These are phyloP conservation scores for Sciurus niger DNA, from an alignment of 2,113 vertebrate genomes.

Conservation along the genomic window DNA sequence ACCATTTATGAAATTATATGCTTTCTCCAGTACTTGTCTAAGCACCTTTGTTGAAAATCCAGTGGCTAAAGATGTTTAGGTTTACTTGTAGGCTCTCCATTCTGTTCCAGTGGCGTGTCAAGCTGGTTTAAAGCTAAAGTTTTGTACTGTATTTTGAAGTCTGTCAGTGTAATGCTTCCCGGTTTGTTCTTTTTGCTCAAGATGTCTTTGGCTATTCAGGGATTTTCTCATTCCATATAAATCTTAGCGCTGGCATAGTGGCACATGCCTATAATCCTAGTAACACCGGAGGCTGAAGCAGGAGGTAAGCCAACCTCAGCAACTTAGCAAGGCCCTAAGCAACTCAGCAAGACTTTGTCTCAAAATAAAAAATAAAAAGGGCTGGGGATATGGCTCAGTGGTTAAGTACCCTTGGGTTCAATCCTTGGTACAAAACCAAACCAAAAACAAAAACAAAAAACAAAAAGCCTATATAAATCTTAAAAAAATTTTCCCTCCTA, in stretches of 20 bases:
- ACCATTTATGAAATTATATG: neutral
- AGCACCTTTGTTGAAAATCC: neutral
- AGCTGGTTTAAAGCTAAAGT: neutral
- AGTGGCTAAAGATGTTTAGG: neutral
- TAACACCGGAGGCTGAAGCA: no score
- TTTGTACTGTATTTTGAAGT: neutral
- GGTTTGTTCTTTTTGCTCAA: neutral
- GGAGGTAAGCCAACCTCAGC: no score
- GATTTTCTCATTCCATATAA: neutral
- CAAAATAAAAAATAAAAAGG: no score
- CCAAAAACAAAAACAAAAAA: no score
- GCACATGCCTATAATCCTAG: no score
- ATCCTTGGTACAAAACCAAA: no score
- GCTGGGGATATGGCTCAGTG: no score
- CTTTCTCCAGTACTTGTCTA: neutral
- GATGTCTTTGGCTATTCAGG: neutral
- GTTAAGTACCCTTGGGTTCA: no score
- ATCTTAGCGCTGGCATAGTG: neutral
- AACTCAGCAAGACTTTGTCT: no score
- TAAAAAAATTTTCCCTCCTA: neutral
- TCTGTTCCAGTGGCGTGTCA: neutral
- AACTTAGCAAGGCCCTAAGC: no score
- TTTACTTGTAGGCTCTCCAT: neutral
- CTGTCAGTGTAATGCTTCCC: neutral
- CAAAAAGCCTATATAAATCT: no score